phyloP scores from a whole-genome alignment of 2,797 vertebrate species.

The Malacoctenus gilli region DNA sequence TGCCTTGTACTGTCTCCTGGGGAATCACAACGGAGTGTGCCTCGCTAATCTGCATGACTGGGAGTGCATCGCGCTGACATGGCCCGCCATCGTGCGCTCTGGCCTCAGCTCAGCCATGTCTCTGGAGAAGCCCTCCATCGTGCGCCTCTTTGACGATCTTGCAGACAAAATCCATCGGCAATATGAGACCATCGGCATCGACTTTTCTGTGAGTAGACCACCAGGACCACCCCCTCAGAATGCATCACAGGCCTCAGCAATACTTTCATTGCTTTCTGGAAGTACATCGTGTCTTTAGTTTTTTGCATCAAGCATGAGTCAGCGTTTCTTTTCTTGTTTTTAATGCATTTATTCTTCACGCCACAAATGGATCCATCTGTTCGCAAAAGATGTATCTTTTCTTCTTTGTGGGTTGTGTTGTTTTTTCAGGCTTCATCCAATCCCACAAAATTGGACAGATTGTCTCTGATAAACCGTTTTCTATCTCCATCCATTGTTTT shows the following conservation, averaged over 20 bases:
- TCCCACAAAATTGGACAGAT: not conserved
- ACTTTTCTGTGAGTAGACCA: conserved; percentile 87
- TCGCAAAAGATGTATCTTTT: no score
- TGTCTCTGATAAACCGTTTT: not conserved
- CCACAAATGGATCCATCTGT: no score
- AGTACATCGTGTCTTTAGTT: no score
- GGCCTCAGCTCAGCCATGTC: conserved; percentile 96
- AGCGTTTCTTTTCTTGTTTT: no score
- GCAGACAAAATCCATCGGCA: conserved; percentile 97
- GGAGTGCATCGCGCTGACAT: conserved; percentile 94
- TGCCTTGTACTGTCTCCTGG: conserved; percentile 97
- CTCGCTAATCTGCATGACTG: conserved; percentile 96
- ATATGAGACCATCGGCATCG: conserved; percentile 94
- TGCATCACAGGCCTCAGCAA: not conserved
- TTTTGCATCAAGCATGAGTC: no score
- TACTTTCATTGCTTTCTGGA: not conserved
- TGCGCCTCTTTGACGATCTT: conserved; percentile 96
- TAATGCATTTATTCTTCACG: no score
- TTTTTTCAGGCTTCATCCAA: no score
- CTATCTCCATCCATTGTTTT: conserved; percentile 4
- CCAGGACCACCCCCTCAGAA: not conserved
- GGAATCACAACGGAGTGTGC: conserved; percentile 92
- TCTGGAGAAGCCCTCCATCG: conserved; percentile 96
- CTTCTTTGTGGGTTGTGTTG: no score
- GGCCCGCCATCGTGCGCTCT: conserved; percentile 93